Conservation (phyloP, 2,113 vertebrate species). For the Bufo bufo region DNA sequence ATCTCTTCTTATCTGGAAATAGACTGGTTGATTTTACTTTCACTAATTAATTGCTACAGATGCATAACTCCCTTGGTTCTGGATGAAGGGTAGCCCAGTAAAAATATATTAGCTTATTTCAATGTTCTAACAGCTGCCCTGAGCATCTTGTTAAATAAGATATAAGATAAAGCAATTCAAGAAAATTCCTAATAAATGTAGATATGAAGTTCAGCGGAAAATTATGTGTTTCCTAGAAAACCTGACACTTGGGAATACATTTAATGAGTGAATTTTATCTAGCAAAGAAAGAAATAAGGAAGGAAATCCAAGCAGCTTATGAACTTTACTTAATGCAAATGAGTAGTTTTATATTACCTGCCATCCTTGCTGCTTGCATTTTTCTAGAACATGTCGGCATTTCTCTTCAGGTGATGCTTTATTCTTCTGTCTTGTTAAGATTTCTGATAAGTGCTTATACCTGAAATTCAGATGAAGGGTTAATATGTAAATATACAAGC, state of each 20-base stretch:
- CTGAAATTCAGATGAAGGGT: slow-evolving; percentile 70
- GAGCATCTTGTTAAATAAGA: not conserved
- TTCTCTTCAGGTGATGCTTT: slow-evolving; percentile 78
- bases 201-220: not conserved
- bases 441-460: slow-evolving; percentile 82
- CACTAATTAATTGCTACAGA: not conserved
- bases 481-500: not conserved
- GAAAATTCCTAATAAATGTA: not conserved
- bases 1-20: too few relatives aligned
- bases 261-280: not conserved
- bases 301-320: not conserved
- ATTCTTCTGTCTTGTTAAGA: slow-evolving; percentile 73
- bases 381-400: slow-evolving; percentile 84
- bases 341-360: slow-evolving; percentile 78
- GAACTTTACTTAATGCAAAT: not conserved
- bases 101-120: not conserved
- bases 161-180: not conserved
- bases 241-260: not conserved
- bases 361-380: slow-evolving; percentile 89
- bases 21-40: too few relatives aligned
- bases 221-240: not conserved
- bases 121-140: not conserved
- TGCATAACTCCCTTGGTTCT: not conserved
- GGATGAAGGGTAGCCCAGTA: not conserved
- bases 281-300: not conserved